Base-by-base conservation (phyloP, 2,888 invertebrate genomes). In the Microctonus aethiopoides region DNA sequence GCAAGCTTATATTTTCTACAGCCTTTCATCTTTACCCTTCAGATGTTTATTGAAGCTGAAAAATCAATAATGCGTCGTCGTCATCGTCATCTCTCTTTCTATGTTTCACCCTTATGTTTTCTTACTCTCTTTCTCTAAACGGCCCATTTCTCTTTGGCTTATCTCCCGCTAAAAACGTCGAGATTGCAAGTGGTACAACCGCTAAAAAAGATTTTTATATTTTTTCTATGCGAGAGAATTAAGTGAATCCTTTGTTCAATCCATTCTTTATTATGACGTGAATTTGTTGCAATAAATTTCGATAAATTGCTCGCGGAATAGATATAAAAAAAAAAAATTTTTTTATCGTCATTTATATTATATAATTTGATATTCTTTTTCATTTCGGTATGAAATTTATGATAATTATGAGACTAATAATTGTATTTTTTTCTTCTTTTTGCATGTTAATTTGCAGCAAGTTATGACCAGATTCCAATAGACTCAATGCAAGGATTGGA, bases 391-490 rank as follows among this genome's bases (percentile, higher is more conserved):
- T 39, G 6, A 11, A 32, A 10, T 64, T 32, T 24, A 0, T 7
- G 32, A 6, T n/a, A 24, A 16, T 1, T 10, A 51, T 1, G 10
- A 5, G 26, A 32, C n/a, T 46, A 20, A 16, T 16, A 46, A 16
- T 62, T 56, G n/a, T n/a, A 54, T n/a, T 56, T 4, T 29, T 56
- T 29, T 29, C n/a, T 20, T 16, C 7, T 3, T 60, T 56, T 29
- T 46, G 39, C 5, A 62, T 62, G 60, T 32, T 13, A 16, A 36
- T 63, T 65, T 16, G 66, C 60, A 85, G 22, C 89, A 96, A 97
- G 96, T 90, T 97, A 96, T 93, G 97, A 97, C 92, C 95, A 96
- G 91, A 93, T 97, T 92, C 97, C 96, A 91, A 94, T 97, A 93
- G 96, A 96, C 89, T 94, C 95, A 81, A 95, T 97, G 95, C 95